These are phyloP conservation scores for Oenanthe oenanthe DNA, from an alignment of 2,113 vertebrate genomes.

Conservation along the genomic window DNA sequence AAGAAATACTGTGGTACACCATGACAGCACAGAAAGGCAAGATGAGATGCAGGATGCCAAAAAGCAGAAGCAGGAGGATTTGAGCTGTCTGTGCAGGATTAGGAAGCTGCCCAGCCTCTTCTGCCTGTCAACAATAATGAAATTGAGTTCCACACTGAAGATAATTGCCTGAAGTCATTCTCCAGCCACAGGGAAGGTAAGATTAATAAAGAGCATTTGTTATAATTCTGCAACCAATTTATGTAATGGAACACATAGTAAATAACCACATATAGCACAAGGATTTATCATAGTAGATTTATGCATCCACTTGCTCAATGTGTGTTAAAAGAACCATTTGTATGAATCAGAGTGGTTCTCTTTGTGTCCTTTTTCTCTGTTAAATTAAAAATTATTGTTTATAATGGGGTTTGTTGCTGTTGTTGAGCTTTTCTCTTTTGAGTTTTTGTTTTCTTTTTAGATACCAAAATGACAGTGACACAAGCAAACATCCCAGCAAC, in stretches of 20 bases:
- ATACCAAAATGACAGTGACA: neutral
- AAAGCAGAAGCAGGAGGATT: neutral
- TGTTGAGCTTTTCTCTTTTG: neutral
- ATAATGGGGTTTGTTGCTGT: neutral
- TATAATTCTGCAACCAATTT: constrained; percentile 76
- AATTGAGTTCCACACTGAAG: constrained; percentile 49
- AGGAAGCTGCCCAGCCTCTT: neutral
- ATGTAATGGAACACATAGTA: constrained; percentile 72
- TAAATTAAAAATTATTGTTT: constrained; percentile 56
- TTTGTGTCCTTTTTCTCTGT: neutral
- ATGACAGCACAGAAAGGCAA: neutral
- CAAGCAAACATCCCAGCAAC: neutral
- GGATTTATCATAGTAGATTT: constrained; percentile 74
- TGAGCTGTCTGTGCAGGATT: neutral
- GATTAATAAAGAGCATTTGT: constrained; percentile 77
- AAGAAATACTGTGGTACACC: neutral
- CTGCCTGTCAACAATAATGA: constrained; percentile 30
- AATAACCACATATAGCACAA: constrained; percentile 66
- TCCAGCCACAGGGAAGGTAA: constrained; percentile 59
- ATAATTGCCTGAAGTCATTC: constrained; percentile 63
- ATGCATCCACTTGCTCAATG: constrained; percentile 65
- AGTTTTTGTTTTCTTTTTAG: neutral
- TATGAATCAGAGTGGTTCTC: constrained; percentile 46
- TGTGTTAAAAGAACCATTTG: constrained; percentile 66
- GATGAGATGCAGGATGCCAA: neutral